Evolutionary conservation across 2,113 vertebrate genomes (phyloP), one percentile per base, ranked within the genome.

Genomic region (Miniopterus natalensis): DNA sequence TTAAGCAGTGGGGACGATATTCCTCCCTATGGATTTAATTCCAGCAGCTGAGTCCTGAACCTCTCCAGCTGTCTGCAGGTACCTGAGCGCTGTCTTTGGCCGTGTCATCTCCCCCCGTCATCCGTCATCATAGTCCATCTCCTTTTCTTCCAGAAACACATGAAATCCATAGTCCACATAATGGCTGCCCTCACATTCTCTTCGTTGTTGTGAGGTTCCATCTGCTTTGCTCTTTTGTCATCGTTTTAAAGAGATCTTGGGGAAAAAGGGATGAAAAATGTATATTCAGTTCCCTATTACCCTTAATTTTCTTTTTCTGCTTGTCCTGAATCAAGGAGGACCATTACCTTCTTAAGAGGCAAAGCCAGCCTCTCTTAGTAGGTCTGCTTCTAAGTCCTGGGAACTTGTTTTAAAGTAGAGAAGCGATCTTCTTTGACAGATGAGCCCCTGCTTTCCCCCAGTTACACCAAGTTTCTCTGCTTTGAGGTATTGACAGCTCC

Each of bases 401-500:
- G 70, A 47, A 47, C 89, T 84, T 61, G 51, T 90, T 87, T 95
- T 84, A 75, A 84, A 90, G 53, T 78, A 73, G 7, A 75, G 77
- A 94, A 74, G 10, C 27, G 13, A 68, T 80, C 57, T 55, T 86
- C 42, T 65, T 84, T 80, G 45, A 68, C 77, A 80, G 21, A 51
- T n/a, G 14, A 96, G 31, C 36, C 66, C 77, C 31, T 0, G 0
- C 59, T 92, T 90, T 84, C 6, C 20, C 9, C n/a, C 23, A 81
- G 0, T 92, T 73, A 88, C 40, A 57, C 42, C 40, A 51, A 92
- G 49, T 83, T 89, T 59, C 70, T 45, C 27, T 65, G n/a, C 59
- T 94, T 95, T 92, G 68, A 91, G 29, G 23, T 70, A 87, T 27
- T 90, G 49, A 78, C n/a, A 96, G 6, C 55, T 29, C 27, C 51